Evolutionary conservation across 2,797 vertebrate species (phyloP), one percentile per base, ranked within the genome.

Genomic region (Telmatherina bonti): DNA sequence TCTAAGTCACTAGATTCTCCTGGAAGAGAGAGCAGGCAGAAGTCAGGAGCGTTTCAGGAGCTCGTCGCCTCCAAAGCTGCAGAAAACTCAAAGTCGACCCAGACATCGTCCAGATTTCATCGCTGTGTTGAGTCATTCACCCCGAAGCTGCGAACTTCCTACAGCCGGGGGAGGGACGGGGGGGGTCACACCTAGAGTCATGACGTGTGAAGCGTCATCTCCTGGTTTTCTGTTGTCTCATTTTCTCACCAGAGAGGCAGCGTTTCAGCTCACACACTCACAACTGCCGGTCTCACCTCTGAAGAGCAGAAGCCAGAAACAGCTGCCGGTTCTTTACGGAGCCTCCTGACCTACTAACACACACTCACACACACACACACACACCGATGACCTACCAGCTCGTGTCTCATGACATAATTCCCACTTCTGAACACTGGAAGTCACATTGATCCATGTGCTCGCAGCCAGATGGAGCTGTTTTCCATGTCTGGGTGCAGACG

Each of bases 1-100:
- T 99, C 97, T 56, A 95, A 95, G 94, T 99, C 97, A 91, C 96
- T 98, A 20, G 96, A 97, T 89, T 98, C 97, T 96, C 96, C 96
- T 97, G 85, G 13, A 24, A 31, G 45, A 30, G 66, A 45, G 78
- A 59, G 76, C 1, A 24, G 61, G 5, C 29, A 0, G 18, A 70
- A 45, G 60, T 74, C 15, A 67, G 20, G 24, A 26, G 36, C 12
- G 5, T 38, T 13, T 41, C 1, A 9, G 8, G 9, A 11, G 15
- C 30, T 45, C 4, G n/a, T 56, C 0, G n/a, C 31, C 35, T 29
- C 12, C 18, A 27, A 82, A 4, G 27, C 10, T n/a, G 59, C n/a
- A n/a, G n/a, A n/a, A n/a, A n/a, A n/a, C n/a, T n/a, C n/a, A n/a
- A n/a, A n/a, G n/a, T n/a, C n/a, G n/a, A n/a, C n/a, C n/a, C n/a